Base-by-base conservation (phyloP, 92 coral and sea anemone genomes). In the Actinostola sp. region DNA sequence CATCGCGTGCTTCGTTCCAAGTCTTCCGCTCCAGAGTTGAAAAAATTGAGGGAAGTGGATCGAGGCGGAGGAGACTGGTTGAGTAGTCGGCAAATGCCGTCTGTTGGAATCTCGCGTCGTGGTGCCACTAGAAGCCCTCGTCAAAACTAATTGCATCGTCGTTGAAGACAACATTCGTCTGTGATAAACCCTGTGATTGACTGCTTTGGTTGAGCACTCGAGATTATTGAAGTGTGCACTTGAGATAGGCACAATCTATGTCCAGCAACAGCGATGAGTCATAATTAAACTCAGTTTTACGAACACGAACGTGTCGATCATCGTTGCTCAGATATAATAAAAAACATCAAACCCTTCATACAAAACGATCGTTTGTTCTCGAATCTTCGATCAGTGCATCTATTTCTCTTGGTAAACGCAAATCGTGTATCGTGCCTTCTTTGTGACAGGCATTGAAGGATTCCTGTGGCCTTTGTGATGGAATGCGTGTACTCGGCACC, bases 181-280 rank as follows among this genome's bases (percentile, higher is more conserved):
- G 17, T 6, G 53, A 46, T 46, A 46, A 46, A 46, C 2, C 53
- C 3, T 4, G 11, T 36, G n/a, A 36, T 36, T 36, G 42, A 36
- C 42, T 11, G 42, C 42, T 36, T 4, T 36, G 42, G 42, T 11
- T 36, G 53, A 13, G n/a, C 19, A 16, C 53, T 46, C 19, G 53
- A 46, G 42, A 46, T 46, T 9, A 27, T 1, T 38, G 20, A 57
- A 57, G 63, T 57, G 38, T 30, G 39, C 63, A 57, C 63, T 57
- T 30, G 39, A 57, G 63, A 57, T 57, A 57, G 36, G 25, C 39
- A 27, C 10, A 21, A 54, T 54, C 29, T 27, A 5, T 54, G 29
- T 20, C 1, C 25, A 20, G 15, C 29, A 53, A 53, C 28, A 21
- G 8, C 4, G 32, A 20, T 25, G 60, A 57, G 42, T 36, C 63